Percentiles rank a stretch among this genome's conserved stretches.
Conservation (phyloP, 2,888 invertebrate genomes). For the Drosophila phalerata region DNA sequence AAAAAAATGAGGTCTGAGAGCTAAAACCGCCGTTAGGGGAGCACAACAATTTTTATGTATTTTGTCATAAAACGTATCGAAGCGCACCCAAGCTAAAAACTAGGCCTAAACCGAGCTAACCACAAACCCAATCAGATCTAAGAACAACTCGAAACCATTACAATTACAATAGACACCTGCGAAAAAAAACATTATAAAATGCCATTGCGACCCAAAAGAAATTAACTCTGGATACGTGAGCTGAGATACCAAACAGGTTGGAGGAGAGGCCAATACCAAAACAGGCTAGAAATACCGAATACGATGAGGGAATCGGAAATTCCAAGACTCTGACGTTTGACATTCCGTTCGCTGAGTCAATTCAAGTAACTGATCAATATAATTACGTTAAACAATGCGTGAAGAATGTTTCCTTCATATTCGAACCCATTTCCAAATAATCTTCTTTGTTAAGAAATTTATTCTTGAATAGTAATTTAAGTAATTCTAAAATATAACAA, state of each 20-base stretch:
- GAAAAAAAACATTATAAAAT: slow-evolving; percentile 59
- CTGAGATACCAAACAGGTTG: slow-evolving; percentile 56
- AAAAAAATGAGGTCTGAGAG: slow-evolving; percentile 3
- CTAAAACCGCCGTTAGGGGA: slow-evolving; percentile 28
- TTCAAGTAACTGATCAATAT: slow-evolving; percentile 18
- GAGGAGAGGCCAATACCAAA: slow-evolving; percentile 16
- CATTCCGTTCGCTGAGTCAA: slow-evolving; percentile 34
- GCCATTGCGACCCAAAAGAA: slow-evolving; percentile 68
- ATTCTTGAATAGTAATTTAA: neutral
- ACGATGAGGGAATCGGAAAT: slow-evolving; percentile 59
- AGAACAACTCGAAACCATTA: slow-evolving; percentile 28
- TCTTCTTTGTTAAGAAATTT: neutral
- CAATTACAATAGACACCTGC: slow-evolving; percentile 71
- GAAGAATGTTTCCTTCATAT: neutral
- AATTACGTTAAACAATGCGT: slow-evolving; percentile 13
- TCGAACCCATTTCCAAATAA: neutral
- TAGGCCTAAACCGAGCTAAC: slow-evolving; percentile 6
- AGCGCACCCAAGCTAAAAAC: slow-evolving; percentile 49
- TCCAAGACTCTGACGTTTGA: slow-evolving; percentile 56
- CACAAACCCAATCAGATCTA: slow-evolving; percentile 8
- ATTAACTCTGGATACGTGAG: slow-evolving; percentile 74
- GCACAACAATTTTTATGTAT: slow-evolving; percentile 36
- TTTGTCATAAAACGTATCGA: slow-evolving; percentile 55
- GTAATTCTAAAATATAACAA: neutral
- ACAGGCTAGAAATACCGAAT: neutral